Evolutionary conservation across 1,140 invertebrate species (phyloP).

Genomic region (Hestina assimilis): DNA sequence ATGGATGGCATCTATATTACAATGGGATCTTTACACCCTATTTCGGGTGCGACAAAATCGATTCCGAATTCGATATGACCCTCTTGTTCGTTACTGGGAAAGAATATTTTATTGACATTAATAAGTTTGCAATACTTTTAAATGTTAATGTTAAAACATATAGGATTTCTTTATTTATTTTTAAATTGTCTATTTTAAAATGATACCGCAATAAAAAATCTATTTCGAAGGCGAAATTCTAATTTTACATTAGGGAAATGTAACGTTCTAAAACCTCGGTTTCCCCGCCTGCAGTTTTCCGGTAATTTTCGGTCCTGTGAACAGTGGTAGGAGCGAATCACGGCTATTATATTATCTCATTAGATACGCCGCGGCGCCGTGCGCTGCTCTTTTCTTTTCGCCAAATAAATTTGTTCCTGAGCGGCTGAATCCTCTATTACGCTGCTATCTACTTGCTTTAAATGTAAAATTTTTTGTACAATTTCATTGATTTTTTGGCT

Average conservation of each 20-base stretch:
- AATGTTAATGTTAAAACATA: neutral
- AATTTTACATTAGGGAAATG: constrained; percentile 48
- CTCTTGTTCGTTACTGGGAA: constrained; percentile 55
- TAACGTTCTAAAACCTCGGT: constrained; percentile 46
- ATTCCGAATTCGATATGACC: constrained; percentile 71
- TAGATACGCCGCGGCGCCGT: constrained; percentile 65
- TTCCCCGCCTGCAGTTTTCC: constrained; percentile 66
- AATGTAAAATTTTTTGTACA: neutral
- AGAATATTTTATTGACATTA: constrained; percentile 28
- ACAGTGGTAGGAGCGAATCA: constrained; percentile 63
- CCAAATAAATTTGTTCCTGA: constrained; percentile 72
- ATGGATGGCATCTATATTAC: constrained; percentile 66
- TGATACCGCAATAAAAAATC: constrained; percentile 33
- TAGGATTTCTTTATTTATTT: neutral
- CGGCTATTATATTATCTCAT: constrained; percentile 77
- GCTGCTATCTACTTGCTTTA: constrained; percentile 29
- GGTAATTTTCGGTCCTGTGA: constrained; percentile 70
- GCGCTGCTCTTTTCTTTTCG: constrained; percentile 60
- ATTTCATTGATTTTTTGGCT: neutral
- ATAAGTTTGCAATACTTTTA: neutral
- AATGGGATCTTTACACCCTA: constrained; percentile 71
- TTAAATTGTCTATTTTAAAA: neutral
- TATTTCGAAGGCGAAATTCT: constrained; percentile 38
- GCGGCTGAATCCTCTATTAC: constrained; percentile 62
- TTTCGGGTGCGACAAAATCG: constrained; percentile 72